These are phyloP conservation scores for Drosophila lacertosa DNA, from an alignment of 1,140 invertebrate genomes.

Conservation along the genomic window DNA sequence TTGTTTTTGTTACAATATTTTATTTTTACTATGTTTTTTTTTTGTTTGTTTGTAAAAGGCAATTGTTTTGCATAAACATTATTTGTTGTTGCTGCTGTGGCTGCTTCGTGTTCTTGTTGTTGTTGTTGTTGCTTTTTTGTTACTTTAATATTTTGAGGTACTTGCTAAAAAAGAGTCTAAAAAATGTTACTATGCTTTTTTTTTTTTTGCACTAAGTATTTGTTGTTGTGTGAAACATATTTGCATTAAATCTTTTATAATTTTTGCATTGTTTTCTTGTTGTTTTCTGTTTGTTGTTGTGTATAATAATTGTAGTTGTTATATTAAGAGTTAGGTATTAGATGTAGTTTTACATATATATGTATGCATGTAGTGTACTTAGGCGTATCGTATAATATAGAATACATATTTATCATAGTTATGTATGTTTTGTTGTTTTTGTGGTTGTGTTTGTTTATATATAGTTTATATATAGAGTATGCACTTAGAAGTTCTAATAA, in stretches of 20 bases:
- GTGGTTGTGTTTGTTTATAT: background rate
- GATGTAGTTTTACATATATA: slow-evolving; percentile 15
- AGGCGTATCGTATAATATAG: slow-evolving; percentile 34
- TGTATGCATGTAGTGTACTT: slow-evolving; percentile 32
- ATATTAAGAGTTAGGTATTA: slow-evolving; percentile 23
- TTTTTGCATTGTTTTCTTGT: slow-evolving; percentile 17
- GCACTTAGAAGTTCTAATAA: slow-evolving; percentile 65
- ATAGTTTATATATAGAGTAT: slow-evolving; percentile 8
- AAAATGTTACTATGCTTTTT: slow-evolving; percentile 41
- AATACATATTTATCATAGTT: slow-evolving; percentile 35
- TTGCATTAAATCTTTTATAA: slow-evolving; percentile 26
- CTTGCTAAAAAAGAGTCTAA: slow-evolving; percentile 72
- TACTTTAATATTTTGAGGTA: slow-evolving; percentile 56
- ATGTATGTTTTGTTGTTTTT: slow-evolving; percentile 7
- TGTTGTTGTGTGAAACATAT: slow-evolving; percentile 38
- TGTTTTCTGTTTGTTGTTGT: slow-evolving; percentile 3
- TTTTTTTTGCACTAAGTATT: slow-evolving; percentile 51
- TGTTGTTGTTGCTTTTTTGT: slow-evolving; percentile 6
- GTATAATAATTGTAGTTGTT: slow-evolving; percentile 17
- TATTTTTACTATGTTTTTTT: slow-evolving; percentile 29
- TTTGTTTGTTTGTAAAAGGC: slow-evolving; percentile 38
- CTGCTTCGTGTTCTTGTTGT: slow-evolving; percentile 31
- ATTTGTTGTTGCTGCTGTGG: slow-evolving; percentile 38
- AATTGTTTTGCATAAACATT: slow-evolving; percentile 16
- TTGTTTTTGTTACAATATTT: slow-evolving; percentile 53